phyloP scores from a whole-genome alignment of 2,797 vertebrate genomes.

The Eulemur mongoz region DNA sequence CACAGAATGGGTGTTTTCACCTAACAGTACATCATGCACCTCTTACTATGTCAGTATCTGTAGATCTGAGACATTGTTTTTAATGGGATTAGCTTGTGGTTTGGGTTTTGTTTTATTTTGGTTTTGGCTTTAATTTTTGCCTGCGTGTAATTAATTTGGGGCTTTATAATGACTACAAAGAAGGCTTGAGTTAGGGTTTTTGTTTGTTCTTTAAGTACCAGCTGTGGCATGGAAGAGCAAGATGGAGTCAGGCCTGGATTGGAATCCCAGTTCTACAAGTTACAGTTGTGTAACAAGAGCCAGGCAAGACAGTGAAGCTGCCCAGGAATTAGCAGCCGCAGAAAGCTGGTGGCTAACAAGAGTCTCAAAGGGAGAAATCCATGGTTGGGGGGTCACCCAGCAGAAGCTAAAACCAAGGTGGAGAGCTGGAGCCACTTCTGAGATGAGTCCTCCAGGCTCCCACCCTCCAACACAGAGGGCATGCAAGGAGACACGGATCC shows the following conservation, averaged over 20 bases:
- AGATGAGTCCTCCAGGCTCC: neutral
- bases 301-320: neutral
- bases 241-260: neutral
- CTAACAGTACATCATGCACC: neutral
- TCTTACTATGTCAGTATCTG: neutral
- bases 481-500: no score
- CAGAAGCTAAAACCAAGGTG: neutral
- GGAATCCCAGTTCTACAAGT: neutral
- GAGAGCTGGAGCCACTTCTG: neutral
- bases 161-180: neutral
- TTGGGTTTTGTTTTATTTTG: neutral
- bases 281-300: neutral
- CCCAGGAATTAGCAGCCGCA: neutral
- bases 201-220: neutral
- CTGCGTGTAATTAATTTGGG: neutral
- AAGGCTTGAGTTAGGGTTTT: neutral
- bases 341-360: neutral
- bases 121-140: constrained; percentile 15
- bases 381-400: neutral
- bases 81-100: neutral
- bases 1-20: neutral
- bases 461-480: neutral
- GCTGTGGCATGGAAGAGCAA: neutral
- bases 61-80: constrained; percentile 6
- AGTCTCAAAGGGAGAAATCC: neutral